Conservation (phyloP, 2,888 invertebrate genomes). For the Erebia palarica region DNA sequence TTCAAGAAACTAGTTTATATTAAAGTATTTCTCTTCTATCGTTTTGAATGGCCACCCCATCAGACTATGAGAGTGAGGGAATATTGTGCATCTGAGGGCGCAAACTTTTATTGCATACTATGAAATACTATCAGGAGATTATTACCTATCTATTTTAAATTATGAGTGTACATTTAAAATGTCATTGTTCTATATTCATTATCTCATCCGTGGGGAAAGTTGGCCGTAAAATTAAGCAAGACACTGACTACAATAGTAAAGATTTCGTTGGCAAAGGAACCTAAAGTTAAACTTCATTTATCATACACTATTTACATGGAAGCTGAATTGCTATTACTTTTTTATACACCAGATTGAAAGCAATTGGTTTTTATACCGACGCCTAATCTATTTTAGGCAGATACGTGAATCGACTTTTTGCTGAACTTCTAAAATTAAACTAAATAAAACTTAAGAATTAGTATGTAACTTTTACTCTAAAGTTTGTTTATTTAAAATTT, state of each 20-base stretch:
- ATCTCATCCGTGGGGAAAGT: too few relatives aligned
- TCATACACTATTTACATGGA: not conserved
- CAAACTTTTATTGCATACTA: too few relatives aligned
- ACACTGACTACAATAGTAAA: not conserved
- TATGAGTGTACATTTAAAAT: too few relatives aligned
- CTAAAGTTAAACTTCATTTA: not conserved
- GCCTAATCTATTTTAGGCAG: not conserved
- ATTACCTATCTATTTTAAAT: too few relatives aligned
- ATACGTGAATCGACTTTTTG: constrained; percentile 9
- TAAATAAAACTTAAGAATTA: not conserved
- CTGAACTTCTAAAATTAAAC: constrained; percentile 11
- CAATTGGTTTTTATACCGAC: not conserved
- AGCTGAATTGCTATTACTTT: constrained; percentile 12
- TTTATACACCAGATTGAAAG: not conserved
- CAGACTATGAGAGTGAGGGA: too few relatives aligned
- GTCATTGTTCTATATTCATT: too few relatives aligned
- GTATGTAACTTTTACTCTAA: not conserved
- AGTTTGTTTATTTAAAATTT: not conserved
- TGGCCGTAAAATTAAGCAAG: too few relatives aligned
- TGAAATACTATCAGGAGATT: too few relatives aligned
- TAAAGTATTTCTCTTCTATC: too few relatives aligned
- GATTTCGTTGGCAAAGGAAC: not conserved
- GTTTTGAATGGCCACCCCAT: too few relatives aligned
- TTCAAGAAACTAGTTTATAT: too few relatives aligned
- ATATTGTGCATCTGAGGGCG: too few relatives aligned